Percentiles rank a stretch among this genome's conserved stretches.
Evolutionary conservation across 2,888 invertebrate species (phyloP).

Genomic region (Chrysodeixis includens): DNA sequence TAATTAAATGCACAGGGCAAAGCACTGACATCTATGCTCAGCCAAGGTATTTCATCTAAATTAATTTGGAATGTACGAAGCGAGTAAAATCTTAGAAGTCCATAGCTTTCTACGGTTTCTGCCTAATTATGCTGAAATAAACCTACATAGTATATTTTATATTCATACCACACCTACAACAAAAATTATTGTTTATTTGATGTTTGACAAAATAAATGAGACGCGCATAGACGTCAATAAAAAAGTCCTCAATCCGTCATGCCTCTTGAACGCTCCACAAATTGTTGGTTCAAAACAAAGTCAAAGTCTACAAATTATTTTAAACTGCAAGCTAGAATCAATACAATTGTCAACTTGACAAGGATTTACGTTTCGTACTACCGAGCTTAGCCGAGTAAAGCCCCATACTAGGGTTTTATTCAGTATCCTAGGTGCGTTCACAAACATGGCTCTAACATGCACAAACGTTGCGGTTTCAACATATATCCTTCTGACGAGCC

Average conservation of each 20-base stretch:
- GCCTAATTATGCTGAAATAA: too few species aligned
- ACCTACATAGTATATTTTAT: too few species aligned
- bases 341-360: not conserved
- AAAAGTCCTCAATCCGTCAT: too few species aligned
- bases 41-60: too few species aligned
- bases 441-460: not conserved
- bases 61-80: not conserved
- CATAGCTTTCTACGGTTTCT: not conserved
- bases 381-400: not conserved
- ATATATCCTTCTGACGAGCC: not conserved
- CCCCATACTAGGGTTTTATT: not conserved
- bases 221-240: too few species aligned
- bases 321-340: not conserved
- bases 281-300: not conserved
- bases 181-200: too few species aligned
- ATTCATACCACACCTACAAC: too few species aligned
- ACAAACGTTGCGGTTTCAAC: constrained; percentile 1
- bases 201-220: too few species aligned
- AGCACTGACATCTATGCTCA: too few species aligned
- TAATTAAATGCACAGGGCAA: too few species aligned
- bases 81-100: not conserved
- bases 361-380: not conserved
- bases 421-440: not conserved
- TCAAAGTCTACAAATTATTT: not conserved
- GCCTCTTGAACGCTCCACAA: too few species aligned